Evolutionary conservation across 1,140 invertebrate species (phyloP).

Genomic region (Patella vulgata): DNA sequence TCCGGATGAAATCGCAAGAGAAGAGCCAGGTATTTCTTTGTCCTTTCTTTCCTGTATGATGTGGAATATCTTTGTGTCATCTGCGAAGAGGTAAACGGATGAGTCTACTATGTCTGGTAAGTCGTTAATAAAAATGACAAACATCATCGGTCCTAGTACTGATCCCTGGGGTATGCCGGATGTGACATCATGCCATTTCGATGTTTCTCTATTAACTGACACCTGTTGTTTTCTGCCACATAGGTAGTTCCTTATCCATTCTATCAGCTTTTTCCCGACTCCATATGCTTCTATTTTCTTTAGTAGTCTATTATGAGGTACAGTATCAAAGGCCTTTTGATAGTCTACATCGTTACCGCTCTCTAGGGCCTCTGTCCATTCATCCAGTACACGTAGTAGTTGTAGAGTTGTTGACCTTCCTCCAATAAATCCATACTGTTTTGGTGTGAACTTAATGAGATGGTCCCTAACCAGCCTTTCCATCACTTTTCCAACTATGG

Average conservation of each 20-base stretch:
- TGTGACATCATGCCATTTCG: constrained; percentile 19
- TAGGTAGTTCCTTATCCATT: constrained; percentile 29
- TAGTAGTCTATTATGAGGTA: constrained; percentile 8
- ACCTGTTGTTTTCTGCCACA: constrained; percentile 25
- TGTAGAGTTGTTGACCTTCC: constrained; percentile 15
- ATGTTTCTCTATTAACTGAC: constrained; percentile 15
- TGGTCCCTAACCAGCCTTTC: constrained; percentile 33
- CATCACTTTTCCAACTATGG: constrained; percentile 36
- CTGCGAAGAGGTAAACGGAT: constrained; percentile 23
- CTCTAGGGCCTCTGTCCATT: constrained; percentile 17
- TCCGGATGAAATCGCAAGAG: no score
- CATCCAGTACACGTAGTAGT: constrained; percentile 8
- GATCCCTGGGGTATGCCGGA: constrained; percentile 35
- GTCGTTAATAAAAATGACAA: constrained; percentile 37
- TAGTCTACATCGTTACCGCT: background rate
- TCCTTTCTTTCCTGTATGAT: no score
- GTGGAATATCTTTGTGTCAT: constrained; percentile 34
- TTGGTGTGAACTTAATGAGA: no score
- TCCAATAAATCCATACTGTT: constrained; percentile 9
- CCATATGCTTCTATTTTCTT: constrained; percentile 2
- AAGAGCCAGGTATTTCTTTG: no score
- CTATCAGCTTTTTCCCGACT: background rate
- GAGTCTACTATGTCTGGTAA: constrained; percentile 14
- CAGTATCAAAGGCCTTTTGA: no score
- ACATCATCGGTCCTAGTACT: constrained; percentile 34